Evolutionary conservation across 2,888 invertebrate genomes (phyloP).

Genomic region (Smittia sp.): DNA sequence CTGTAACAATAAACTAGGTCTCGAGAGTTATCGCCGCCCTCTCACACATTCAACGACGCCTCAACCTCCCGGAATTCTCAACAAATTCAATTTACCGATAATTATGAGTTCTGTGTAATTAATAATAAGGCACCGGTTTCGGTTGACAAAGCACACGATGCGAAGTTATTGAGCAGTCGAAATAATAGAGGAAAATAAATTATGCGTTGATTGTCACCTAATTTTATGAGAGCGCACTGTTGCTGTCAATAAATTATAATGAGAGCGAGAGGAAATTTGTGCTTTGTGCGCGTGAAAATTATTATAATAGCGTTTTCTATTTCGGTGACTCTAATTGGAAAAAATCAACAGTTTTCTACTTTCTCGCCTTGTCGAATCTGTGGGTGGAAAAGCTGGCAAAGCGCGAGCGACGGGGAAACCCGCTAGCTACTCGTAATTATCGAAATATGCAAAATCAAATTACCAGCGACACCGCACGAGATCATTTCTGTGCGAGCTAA

Average conservation of each 20-base stretch:
- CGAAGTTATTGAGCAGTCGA: neutral
- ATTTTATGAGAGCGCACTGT: conserved; percentile 20
- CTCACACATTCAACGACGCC: too few relatives aligned
- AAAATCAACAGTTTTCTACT: neutral
- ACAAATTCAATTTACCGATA: conserved; percentile 32
- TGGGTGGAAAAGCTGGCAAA: too few relatives aligned
- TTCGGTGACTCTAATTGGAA: neutral
- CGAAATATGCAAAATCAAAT: too few relatives aligned
- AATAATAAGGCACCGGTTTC: conserved; percentile 15
- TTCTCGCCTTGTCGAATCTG: too few relatives aligned
- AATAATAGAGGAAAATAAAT: neutral
- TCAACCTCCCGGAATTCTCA: too few relatives aligned
- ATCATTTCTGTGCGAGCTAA: too few relatives aligned
- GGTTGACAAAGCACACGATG: conserved; percentile 12
- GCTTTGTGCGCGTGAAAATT: neutral
- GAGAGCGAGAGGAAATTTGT: neutral
- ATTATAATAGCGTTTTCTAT: neutral
- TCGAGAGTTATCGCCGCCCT: neutral
- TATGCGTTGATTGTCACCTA: conserved; percentile 16
- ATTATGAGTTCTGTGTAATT: conserved; percentile 31
- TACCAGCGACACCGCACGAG: too few relatives aligned
- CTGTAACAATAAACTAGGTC: neutral
- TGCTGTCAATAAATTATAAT: conserved; percentile 16
- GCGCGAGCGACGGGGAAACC: too few relatives aligned
- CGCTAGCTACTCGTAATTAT: too few relatives aligned